Evolutionary conservation across 2,797 vertebrate genomes (phyloP).

Genomic region (Lithobates sylvaticus): DNA sequence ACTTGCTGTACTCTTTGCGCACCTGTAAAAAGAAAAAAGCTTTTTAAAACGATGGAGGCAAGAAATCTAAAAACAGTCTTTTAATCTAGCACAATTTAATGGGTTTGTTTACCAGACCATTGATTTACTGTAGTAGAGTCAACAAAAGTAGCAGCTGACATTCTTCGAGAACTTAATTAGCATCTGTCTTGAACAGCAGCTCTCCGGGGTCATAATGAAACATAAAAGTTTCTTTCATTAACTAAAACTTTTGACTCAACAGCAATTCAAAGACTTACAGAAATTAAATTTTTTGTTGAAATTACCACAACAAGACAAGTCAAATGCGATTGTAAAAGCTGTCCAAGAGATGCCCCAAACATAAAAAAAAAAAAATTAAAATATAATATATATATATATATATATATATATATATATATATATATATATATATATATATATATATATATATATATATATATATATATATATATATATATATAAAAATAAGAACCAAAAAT

Average conservation of each 20-base stretch:
- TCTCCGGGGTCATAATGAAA: constrained; percentile 41
- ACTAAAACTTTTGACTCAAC: constrained; percentile 39
- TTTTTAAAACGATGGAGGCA: background rate
- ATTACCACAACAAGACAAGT: background rate
- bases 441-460: too few species aligned
- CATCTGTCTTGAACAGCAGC: constrained; percentile 21
- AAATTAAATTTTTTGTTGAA: background rate
- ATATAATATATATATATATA: too few species aligned
- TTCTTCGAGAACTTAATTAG: constrained; percentile 52
- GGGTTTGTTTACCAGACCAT: constrained; percentile 38
- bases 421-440: too few species aligned
- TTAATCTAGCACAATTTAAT: constrained; percentile 11
- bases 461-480: too few species aligned
- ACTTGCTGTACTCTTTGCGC: constrained; percentile 97
- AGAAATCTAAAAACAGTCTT: background rate
- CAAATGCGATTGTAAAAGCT: background rate
- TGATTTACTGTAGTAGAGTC: constrained; percentile 37
- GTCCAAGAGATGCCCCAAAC: background rate
- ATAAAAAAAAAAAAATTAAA: background rate
- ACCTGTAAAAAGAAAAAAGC: constrained; percentile 76
- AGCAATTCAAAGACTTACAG: constrained; percentile 26
- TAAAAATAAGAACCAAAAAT: too few species aligned
- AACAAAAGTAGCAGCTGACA: constrained; percentile 25
- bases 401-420: too few species aligned
- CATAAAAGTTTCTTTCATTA: constrained; percentile 43